Percentiles rank a stretch among this genome's conserved stretches.
Evolutionary conservation across 2,888 invertebrate genomes (phyloP).

Genomic region (Crepidodera aurea): DNA sequence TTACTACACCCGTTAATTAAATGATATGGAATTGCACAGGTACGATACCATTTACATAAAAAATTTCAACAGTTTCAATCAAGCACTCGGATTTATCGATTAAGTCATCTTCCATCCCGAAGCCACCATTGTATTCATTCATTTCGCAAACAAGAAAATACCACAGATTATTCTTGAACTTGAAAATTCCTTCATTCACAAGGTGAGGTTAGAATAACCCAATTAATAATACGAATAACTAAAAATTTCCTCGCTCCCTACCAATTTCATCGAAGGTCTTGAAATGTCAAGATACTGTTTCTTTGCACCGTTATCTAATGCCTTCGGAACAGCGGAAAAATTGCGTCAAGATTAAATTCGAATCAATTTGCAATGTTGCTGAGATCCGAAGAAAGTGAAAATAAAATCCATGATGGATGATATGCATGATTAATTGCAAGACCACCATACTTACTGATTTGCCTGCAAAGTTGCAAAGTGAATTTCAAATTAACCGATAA

Average conservation of each 20-base stretch:
- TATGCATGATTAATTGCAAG: conserved; percentile 5
- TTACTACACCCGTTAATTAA: too few relatives aligned
- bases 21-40: too few relatives aligned
- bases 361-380: conserved; percentile 4
- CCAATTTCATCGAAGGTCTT: conserved; percentile 12
- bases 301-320: conserved; percentile 9
- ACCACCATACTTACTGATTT: conserved; percentile 6
- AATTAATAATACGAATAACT: background rate
- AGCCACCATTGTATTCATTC: background rate
- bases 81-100: background rate
- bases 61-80: background rate
- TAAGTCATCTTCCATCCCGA: background rate
- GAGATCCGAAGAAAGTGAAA: conserved; percentile 8
- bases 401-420: conserved; percentile 14
- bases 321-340: background rate
- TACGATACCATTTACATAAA: background rate
- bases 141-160: background rate
- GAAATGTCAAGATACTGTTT: conserved; percentile 20
- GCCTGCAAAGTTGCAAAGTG: background rate
- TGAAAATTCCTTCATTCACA: background rate
- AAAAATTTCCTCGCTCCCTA: background rate
- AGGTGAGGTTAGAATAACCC: conserved; percentile 1
- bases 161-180: background rate
- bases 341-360: conserved; percentile 11
- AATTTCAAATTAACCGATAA: conserved; percentile 5